Conservation (phyloP, 2,797 vertebrate species). For the Pogonophryne albipinna region DNA sequence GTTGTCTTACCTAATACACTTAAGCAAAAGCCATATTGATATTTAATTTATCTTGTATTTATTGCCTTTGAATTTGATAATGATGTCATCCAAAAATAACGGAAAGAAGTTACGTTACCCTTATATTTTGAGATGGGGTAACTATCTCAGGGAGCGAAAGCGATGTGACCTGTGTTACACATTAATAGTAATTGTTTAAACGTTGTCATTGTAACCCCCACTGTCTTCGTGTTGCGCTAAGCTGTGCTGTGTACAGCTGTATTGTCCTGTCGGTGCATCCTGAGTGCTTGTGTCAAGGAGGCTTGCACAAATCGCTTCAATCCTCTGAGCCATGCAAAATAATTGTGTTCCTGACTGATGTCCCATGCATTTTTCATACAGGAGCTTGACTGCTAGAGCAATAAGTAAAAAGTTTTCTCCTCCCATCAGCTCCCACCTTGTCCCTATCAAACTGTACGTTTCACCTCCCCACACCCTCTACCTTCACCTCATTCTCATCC, state of each 20-base stretch:
- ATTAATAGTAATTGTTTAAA: slow-evolving; percentile 22
- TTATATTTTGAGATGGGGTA: no score
- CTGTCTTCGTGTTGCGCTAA: slow-evolving; percentile 39
- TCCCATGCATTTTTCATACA: slow-evolving; percentile 83
- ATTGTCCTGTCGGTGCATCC: slow-evolving; percentile 54
- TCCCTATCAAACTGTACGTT: slow-evolving; percentile 35
- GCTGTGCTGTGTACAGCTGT: slow-evolving; percentile 56
- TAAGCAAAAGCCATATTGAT: no score
- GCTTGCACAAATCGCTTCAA: slow-evolving; percentile 58
- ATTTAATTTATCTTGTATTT: no score
- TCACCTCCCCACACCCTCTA: slow-evolving; percentile 63
- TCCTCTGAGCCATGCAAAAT: slow-evolving; percentile 78
- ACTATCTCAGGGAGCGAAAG: background rate
- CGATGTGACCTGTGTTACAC: slow-evolving; percentile 17
- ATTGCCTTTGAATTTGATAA: no score
- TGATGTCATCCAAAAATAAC: no score
- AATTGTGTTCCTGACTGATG: slow-evolving; percentile 76
- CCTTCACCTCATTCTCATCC: slow-evolving; percentile 67
- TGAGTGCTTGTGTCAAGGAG: slow-evolving; percentile 71
- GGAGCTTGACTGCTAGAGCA: slow-evolving; percentile 55
- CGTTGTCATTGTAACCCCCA: background rate
- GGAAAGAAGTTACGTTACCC: no score
- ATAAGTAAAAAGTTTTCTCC: slow-evolving; percentile 63
- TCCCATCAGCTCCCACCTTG: slow-evolving; percentile 22
- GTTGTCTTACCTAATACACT: no score